Evolutionary conservation across 2,888 invertebrate species (phyloP).

Genomic region (Poecilobothrus nobilitatus): DNA sequence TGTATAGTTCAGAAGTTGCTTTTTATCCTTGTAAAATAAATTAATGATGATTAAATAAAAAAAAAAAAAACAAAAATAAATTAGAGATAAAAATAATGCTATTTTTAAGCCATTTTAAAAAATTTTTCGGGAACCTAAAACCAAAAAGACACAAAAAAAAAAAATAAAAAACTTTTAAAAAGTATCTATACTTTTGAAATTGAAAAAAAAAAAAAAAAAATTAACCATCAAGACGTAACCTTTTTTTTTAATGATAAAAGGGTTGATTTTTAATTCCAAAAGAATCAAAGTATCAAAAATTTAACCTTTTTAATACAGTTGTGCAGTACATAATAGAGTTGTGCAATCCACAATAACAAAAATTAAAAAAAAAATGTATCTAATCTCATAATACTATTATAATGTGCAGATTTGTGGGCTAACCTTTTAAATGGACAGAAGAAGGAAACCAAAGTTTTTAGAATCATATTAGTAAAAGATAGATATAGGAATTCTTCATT

Average conservation of each 20-base stretch:
- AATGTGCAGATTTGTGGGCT: no score
- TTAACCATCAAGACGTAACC: not conserved
- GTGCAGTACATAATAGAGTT: no score
- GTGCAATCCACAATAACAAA: no score
- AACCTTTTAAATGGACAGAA: no score
- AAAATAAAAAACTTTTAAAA: not conserved
- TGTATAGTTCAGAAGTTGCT: not conserved
- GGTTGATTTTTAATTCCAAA: not conserved
- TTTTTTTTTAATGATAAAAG: not conserved
- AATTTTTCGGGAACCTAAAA: no score
- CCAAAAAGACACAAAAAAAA: no score
- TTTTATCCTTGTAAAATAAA: conserved; percentile 3
- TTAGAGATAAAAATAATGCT: not conserved
- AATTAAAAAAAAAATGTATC: no score
- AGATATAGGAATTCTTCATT: no score
- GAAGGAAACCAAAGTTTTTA: no score
- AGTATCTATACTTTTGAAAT: not conserved
- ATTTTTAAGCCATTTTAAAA: not conserved
- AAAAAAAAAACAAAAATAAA: not conserved
- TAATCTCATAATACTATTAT: no score
- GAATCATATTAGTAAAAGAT: no score
- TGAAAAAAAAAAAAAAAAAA: not conserved
- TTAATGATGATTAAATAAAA: not conserved
- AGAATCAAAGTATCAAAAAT: not conserved
- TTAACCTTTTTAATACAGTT: no score